phyloP scores from a whole-genome alignment of 2,113 vertebrate species.

The Chrysochloris asiatica region DNA sequence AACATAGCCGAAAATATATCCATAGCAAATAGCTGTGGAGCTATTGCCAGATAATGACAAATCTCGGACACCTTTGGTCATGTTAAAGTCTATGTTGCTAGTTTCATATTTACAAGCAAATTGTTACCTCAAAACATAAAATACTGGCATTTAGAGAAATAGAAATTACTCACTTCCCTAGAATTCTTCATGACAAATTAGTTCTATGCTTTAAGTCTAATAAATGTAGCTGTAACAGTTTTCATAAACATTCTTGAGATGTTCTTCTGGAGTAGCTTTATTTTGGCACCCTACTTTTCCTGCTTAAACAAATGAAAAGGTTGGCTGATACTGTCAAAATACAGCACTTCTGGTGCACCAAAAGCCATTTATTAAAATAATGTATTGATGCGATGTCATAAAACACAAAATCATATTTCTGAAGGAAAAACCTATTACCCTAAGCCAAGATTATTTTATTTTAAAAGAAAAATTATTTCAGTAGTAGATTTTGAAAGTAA shows the following conservation, averaged over 20 bases:
- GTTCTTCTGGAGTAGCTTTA: conserved; percentile 84
- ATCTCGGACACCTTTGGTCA: conserved; percentile 78
- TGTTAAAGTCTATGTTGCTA: conserved; percentile 70
- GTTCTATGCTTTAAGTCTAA: conserved; percentile 78
- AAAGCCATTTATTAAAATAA: conserved; percentile 84
- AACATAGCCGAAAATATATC: conserved; percentile 68
- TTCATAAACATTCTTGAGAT: conserved; percentile 87
- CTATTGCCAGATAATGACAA: conserved; percentile 77
- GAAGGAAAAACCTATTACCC: conserved; percentile 58
- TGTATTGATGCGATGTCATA: conserved; percentile 76
- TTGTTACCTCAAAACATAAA: conserved; percentile 80
- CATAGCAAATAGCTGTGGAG: too few relatives aligned
- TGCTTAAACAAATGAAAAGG: conserved; percentile 87
- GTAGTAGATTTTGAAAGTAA: conserved; percentile 74
- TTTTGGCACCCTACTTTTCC: conserved; percentile 86
- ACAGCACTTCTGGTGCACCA: conserved; percentile 83
- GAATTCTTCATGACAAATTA: conserved; percentile 86
- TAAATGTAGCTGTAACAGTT: conserved; percentile 84
- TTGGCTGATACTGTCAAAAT: conserved; percentile 87
- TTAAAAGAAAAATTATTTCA: conserved; percentile 80
- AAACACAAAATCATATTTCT: conserved; percentile 83
- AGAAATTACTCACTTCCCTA: conserved; percentile 85
- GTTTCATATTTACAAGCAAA: conserved; percentile 82
- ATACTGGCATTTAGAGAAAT: conserved; percentile 80
- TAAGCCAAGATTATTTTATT: conserved; percentile 80